Conservation (phyloP, 2,888 invertebrate species). For the Atethmia centrago region DNA sequence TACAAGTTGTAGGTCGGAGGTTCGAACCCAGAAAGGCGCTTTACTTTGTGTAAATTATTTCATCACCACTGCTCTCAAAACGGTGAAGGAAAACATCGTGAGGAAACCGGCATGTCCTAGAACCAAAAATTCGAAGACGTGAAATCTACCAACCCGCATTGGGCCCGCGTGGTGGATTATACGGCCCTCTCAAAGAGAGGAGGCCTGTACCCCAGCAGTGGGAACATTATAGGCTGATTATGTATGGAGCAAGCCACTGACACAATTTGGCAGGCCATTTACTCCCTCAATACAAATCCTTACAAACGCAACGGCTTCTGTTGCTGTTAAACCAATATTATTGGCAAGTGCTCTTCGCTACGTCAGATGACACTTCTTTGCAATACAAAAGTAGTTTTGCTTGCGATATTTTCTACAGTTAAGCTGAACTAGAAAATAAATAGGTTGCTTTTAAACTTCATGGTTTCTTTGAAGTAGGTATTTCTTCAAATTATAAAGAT, state of each 20-base stretch:
- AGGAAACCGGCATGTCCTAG: too few species aligned
- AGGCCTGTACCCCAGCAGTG: too few species aligned
- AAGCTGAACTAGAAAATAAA: conserved; percentile 10
- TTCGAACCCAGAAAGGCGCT: too few species aligned
- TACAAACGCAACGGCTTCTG: conserved; percentile 23
- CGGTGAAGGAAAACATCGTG: too few species aligned
- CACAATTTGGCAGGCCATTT: conserved; percentile 41
- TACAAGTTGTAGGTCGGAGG: too few species aligned
- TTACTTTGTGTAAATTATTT: too few species aligned
- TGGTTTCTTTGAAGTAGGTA: conserved; percentile 13
- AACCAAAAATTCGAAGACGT: too few species aligned
- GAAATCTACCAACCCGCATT: too few species aligned
- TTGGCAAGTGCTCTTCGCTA: conserved; percentile 10
- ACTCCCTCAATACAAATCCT: conserved; percentile 36
- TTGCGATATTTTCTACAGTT: conserved; percentile 12
- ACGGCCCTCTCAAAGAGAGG: too few species aligned
- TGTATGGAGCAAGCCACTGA: conserved; percentile 28
- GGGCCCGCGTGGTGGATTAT: too few species aligned
- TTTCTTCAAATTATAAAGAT: conserved; percentile 12
- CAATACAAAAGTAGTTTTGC: conserved; percentile 13
- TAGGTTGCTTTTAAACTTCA: conserved; percentile 4
- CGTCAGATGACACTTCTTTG: conserved; percentile 15
- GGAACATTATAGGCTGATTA: too few species aligned
- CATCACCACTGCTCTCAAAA: too few species aligned
- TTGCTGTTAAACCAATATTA: conserved; percentile 28